Conservation (phyloP, 2,888 invertebrate species). For the Drosophila formosana region DNA sequence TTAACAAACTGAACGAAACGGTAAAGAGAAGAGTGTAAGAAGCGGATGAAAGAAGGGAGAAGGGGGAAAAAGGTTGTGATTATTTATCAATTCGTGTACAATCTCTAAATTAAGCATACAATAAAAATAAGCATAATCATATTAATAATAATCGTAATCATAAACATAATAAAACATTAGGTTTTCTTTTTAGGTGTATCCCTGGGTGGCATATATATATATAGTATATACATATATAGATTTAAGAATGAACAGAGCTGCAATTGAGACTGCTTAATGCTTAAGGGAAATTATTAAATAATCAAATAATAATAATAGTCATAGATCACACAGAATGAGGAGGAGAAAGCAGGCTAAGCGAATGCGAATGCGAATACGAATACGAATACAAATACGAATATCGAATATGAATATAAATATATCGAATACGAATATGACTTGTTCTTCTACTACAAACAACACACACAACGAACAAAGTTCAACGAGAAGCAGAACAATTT, state of each 20-base stretch:
- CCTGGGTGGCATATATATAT: slow-evolving; percentile 39
- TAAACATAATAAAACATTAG: slow-evolving; percentile 28
- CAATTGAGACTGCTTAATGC: slow-evolving; percentile 16
- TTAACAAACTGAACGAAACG: slow-evolving; percentile 9
- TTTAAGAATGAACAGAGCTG: slow-evolving; percentile 33
- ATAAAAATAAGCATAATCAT: slow-evolving; percentile 19
- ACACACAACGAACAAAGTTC: slow-evolving; percentile 12
- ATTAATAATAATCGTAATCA: slow-evolving; percentile 26
- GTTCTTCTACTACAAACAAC: slow-evolving; percentile 14
- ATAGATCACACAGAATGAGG: slow-evolving; percentile 21
- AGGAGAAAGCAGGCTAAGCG: background rate
- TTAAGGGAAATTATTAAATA: slow-evolving; percentile 22
- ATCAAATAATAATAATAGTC: slow-evolving; percentile 5
- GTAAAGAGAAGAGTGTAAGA: background rate
- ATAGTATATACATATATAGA: slow-evolving; percentile 6
- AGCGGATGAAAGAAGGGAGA: background rate
- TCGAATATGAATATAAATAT: background rate
- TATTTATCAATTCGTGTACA: background rate
- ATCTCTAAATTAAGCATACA: slow-evolving; percentile 20
- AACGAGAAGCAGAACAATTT: slow-evolving; percentile 27
- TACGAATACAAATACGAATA: background rate
- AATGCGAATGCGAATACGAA: background rate
- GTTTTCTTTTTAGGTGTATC: slow-evolving; percentile 45
- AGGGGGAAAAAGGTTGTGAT: slow-evolving; percentile 5
- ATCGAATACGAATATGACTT: background rate